Evolutionary conservation across 2,797 vertebrate species (phyloP), one percentile per base, ranked within the genome.

Genomic region (Pangasius mekongensis): DNA sequence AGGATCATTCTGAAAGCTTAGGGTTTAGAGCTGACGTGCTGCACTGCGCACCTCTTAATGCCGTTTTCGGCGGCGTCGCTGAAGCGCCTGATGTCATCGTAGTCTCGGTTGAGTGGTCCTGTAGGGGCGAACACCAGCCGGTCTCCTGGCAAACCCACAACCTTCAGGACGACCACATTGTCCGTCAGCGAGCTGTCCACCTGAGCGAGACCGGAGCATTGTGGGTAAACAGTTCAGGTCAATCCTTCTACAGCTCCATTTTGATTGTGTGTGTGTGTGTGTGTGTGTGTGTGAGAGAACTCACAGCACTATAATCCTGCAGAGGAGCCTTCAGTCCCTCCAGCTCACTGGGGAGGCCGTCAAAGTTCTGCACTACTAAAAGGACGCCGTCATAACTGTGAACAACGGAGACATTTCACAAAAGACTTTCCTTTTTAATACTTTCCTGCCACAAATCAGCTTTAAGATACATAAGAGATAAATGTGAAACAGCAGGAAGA

Each of bases 71-170:
- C 96, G 5, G 96, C 96, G 14, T 97, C 96, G 0, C 93, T 94
- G 91, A 96, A 97, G 87, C 96, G 94, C 54, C 96, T 89, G 88
- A 96, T 74, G 3, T 97, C 96, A 83, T 97, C 96, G 0, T 96
- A 97, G 93, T 97, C 96, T 0, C 96, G 95, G 92, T 97, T 96
- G 3, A 97, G 92, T 0, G 96, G 96, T 43, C 96, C 96, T 0
- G 96, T 97, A 77, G 94, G 93, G 11, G 96, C 93, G 91, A 96
- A 97, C 85, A 97, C 94, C 90, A 97, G 69, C 20, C 96, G 93
- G 90, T 96, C 93, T 33, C 96, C 96, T 4, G 96, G 95, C 58
- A 96, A 92, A 91, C 92, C 94, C 6, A 94, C 94, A 74, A 95
- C 95, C 92, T 92, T 95, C 56, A 96, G 85, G 82, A 97, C 27